phyloP scores from a whole-genome alignment of 2,797 vertebrate genomes.

The Champsocephalus gunnari region DNA sequence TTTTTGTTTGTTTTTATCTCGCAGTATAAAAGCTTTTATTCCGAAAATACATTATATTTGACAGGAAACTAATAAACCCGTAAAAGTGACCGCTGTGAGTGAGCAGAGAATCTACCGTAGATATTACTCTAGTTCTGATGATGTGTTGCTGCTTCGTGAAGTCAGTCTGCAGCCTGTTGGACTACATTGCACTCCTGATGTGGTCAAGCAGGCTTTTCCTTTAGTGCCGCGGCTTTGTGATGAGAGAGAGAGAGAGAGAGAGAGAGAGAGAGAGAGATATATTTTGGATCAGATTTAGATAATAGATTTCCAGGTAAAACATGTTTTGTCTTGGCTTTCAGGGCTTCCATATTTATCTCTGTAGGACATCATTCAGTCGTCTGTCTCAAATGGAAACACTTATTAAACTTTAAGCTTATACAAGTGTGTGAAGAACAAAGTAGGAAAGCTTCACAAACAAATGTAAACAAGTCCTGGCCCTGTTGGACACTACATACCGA shows the following conservation, averaged over 20 bases:
- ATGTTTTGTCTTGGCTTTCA: too few species aligned
- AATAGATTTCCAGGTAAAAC: too few species aligned
- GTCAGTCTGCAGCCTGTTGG: slow-evolving; percentile 40
- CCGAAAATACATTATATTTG: background rate
- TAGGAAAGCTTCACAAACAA: background rate
- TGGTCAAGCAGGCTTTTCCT: slow-evolving; percentile 20
- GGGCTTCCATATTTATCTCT: too few species aligned
- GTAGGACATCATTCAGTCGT: too few species aligned
- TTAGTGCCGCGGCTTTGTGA: too few species aligned
- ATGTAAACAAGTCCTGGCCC: background rate
- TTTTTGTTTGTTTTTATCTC: background rate
- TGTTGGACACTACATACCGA: slow-evolving; percentile 2
- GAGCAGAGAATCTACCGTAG: background rate
- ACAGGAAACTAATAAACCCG: background rate
- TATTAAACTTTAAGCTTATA: background rate
- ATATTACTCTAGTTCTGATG: background rate
- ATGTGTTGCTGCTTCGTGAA: background rate
- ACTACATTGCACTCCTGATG: slow-evolving; percentile 35
- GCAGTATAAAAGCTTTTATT: background rate
- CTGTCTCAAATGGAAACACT: too few species aligned
- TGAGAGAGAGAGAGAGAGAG: too few species aligned
- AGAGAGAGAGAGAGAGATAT: too few species aligned
- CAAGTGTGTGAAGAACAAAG: slow-evolving; percentile 73
- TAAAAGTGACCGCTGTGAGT: background rate
- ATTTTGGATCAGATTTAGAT: too few species aligned